These are phyloP conservation scores for Formica selysi DNA, from an alignment of 1,140 invertebrate species.

Conservation along the genomic window DNA sequence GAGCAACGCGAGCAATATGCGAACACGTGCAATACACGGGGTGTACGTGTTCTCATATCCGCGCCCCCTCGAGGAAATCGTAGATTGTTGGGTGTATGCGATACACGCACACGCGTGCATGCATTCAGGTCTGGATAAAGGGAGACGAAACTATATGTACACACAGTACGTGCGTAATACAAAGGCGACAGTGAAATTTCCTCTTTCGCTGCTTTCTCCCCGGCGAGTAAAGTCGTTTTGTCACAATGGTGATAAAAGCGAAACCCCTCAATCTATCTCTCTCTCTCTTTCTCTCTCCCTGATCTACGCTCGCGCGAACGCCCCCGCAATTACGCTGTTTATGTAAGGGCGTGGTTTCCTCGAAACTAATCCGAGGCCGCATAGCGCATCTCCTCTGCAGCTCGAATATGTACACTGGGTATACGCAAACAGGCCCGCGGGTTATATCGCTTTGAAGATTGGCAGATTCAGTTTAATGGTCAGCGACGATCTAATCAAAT, in stretches of 20 bases:
- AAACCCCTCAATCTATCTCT: not conserved
- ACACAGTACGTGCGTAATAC: not conserved
- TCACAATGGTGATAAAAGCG: slow-evolving; percentile 82
- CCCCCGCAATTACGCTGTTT: slow-evolving; percentile 84
- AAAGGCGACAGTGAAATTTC: slow-evolving; percentile 3
- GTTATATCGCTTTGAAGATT: slow-evolving; percentile 78
- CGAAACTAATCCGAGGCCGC: slow-evolving; percentile 73
- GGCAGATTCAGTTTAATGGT: slow-evolving; percentile 70
- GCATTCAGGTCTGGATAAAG: slow-evolving; percentile 1
- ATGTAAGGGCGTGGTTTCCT: slow-evolving; percentile 83
- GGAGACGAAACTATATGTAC: not conserved
- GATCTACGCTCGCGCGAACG: slow-evolving; percentile 74
- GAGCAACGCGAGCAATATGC: slow-evolving; percentile 10
- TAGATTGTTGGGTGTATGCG: slow-evolving; percentile 32
- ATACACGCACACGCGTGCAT: slow-evolving; percentile 25
- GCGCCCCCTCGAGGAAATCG: slow-evolving; percentile 46
- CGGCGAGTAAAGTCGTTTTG: slow-evolving; percentile 76
- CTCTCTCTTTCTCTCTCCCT: slow-evolving; percentile 28
- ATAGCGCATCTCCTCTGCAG: not conserved
- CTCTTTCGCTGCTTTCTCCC: slow-evolving; percentile 16
- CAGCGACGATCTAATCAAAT: slow-evolving; percentile 65
- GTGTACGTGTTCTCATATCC: slow-evolving; percentile 46
- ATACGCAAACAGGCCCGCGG: slow-evolving; percentile 77
- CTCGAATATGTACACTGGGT: slow-evolving; percentile 50
- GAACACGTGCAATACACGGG: slow-evolving; percentile 23